Evolutionary conservation across 35 echinoderm and acorn worm species (phyloP), one percentile per base, ranked within the genome.

Genomic region (Eucidaris tribuloides): DNA sequence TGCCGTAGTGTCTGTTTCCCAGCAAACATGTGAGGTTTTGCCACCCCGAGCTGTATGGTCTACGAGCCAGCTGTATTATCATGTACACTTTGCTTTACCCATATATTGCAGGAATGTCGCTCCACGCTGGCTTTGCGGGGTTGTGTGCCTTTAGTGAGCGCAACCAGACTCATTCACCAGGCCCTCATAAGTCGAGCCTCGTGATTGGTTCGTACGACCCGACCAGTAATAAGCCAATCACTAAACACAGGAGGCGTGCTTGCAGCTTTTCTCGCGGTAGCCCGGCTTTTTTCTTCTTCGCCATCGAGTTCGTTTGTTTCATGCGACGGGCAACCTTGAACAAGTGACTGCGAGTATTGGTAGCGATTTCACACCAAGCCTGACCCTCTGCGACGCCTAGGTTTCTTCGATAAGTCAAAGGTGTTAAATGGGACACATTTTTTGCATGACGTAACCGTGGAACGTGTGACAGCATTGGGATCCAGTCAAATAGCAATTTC

Each of bases 11-110:
- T 74, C 68, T 41, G 37, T 74, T 35, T 74, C n/a, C 35, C 68
- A 35, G 24, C 37, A 23, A 74, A 74, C 68, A 74, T 74, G 68
- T 74, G 68, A 74, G 68, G 68, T 20, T 74, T 74, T 42, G 68
- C 68, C 68, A 74, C 68, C 68, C 33, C 24, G 68, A 74, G 24
- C 24, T 40, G 14, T 22, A 40, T 38, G 28, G 24, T 24, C 7
- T 9, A 44, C 14, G 38, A 40, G 22, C 68, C 68, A 74, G 68
- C 68, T 74, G 68, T 74, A 74, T 74, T 74, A 74, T 74, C 44
- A 40, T 74, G 35, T 74, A 74, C 35, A 74, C 68, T 74, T 74
- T 41, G 68, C 68, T 74, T 74, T n/a, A n/a, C n/a, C n/a, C n/a
- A n/a, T n/a, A n/a, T n/a, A n/a, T n/a, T n/a, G n/a, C n/a, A n/a